Conservation (phyloP, 2,797 vertebrate species). For the Poecilia picta region DNA sequence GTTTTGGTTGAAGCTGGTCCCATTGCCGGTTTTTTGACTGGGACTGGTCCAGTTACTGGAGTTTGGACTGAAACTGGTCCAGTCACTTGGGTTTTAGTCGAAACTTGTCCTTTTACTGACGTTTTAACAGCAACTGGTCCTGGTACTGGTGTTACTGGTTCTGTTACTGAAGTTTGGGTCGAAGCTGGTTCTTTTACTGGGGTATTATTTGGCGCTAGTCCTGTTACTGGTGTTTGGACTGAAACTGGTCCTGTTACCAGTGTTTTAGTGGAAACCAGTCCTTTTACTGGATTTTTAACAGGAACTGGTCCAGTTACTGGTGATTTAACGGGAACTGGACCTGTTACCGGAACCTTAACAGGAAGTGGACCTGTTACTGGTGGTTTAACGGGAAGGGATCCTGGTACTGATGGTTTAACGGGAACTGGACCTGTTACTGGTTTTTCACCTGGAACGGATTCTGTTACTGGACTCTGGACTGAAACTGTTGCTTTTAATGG, state of each 20-base stretch:
- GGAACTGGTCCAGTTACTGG: neutral
- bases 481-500: slow-evolving; percentile 15
- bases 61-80: neutral
- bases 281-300: neutral
- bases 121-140: slow-evolving; percentile 14
- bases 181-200: neutral
- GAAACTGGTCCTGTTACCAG: neutral
- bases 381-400: neutral
- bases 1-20: neutral
- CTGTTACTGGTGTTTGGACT: neutral
- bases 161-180: neutral
- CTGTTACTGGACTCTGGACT: neutral
- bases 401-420: neutral
- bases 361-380: neutral
- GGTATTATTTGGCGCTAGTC: too few species aligned
- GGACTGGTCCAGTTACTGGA: neutral
- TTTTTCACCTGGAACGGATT: neutral
- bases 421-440: slow-evolving; percentile 16
- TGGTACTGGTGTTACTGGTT: neutral
- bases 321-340: neutral
- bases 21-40: neutral
- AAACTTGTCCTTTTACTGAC: neutral
- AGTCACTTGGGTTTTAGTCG: neutral
- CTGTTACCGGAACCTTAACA: slow-evolving; percentile 1
- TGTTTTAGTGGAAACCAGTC: neutral